Evolutionary conservation across 2,797 vertebrate genomes (phyloP).

Genomic region (Hemitrygon akajei): DNA sequence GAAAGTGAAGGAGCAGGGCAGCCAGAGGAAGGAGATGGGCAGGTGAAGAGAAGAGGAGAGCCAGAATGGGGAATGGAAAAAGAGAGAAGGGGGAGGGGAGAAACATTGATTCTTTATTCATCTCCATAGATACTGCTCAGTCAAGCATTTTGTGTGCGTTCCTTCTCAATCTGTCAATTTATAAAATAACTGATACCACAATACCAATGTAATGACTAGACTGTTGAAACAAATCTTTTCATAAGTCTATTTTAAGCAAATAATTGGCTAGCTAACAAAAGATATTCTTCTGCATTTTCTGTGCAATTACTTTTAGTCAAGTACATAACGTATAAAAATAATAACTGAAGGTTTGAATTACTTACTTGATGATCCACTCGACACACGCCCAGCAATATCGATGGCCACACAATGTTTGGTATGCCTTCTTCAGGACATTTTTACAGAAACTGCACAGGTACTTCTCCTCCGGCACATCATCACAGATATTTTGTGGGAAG

Average conservation of each 20-base stretch:
- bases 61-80: no score
- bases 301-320: not conserved
- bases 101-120: no score
- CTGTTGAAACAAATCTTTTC: no score
- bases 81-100: no score
- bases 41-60: no score
- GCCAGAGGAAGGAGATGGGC: no score
- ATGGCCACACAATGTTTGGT: constrained; percentile 57
- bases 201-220: not conserved
- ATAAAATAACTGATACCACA: not conserved
- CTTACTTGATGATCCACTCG: constrained; percentile 62
- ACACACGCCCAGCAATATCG: constrained; percentile 61
- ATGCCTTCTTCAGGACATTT: constrained; percentile 58
- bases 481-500: constrained; percentile 56
- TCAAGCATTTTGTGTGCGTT: no score
- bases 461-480: constrained; percentile 54
- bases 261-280: not conserved
- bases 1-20: no score
- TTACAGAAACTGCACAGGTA: constrained; percentile 62
- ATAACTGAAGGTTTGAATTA: not conserved
- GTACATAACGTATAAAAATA: not conserved
- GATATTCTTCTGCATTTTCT: not conserved
- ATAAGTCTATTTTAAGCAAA: not conserved
- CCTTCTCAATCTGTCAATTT: not conserved
- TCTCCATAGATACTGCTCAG: no score